A percentile compares a stretch with the other conserved stretches of the same genome.
These are phyloP conservation scores for Nymphalis io DNA, from an alignment of 1,140 invertebrate species.

Conservation along the genomic window DNA sequence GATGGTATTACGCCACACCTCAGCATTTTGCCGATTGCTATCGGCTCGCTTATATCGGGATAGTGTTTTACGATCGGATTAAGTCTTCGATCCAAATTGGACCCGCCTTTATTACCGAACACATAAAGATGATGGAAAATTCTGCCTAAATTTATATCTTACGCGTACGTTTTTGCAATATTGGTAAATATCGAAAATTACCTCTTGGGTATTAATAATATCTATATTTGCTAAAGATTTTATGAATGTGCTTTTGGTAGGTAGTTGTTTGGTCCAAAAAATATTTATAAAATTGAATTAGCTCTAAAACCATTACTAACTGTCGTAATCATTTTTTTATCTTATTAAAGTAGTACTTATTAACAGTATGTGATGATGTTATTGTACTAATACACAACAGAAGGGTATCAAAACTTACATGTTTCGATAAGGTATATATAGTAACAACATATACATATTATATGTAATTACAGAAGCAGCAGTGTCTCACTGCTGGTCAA, in stretches of 20 bases:
- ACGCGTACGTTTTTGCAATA: conserved; percentile 31
- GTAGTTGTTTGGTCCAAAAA: not conserved
- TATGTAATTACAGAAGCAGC: too few species aligned
- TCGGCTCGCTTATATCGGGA: conserved; percentile 44
- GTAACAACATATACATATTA: too few species aligned
- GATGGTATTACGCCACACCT: conserved; percentile 37
- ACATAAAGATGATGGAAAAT: conserved; percentile 47
- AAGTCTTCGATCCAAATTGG: conserved; percentile 46
- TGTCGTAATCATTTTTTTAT: not conserved
- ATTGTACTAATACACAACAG: too few species aligned
- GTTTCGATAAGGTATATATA: too few species aligned
- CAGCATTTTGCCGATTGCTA: conserved; percentile 35
- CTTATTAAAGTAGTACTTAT: too few species aligned
- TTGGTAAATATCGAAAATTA: conserved; percentile 35
- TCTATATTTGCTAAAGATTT: conserved; percentile 9
- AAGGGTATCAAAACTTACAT: too few species aligned
- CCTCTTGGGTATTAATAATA: conserved; percentile 18
- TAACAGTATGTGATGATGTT: too few species aligned
- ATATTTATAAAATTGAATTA: not conserved
- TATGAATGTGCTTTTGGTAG: not conserved
- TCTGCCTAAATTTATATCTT: conserved; percentile 38
- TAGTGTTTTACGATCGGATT: conserved; percentile 50
- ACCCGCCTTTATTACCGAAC: conserved; percentile 44
- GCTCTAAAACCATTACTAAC: not conserved
- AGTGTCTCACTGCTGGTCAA: not conserved